phyloP scores from a whole-genome alignment of 2,888 invertebrate species.

The Drosophila mayaguana region DNA sequence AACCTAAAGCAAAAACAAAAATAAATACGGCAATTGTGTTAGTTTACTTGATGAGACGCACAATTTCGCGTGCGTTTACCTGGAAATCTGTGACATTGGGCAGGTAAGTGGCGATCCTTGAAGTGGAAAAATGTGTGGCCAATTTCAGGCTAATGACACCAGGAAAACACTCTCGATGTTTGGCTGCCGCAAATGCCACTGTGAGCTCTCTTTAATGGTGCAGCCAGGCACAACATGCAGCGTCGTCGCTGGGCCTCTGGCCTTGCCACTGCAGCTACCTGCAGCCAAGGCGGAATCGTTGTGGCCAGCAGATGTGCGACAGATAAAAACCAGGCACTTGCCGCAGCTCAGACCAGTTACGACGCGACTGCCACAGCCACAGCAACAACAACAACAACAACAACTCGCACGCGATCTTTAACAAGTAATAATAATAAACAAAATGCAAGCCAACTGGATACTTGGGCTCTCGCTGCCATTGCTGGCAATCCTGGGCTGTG shows the following conservation, averaged over 20 bases:
- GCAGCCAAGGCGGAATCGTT: slow-evolving; percentile 55
- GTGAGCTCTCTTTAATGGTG: slow-evolving; percentile 51
- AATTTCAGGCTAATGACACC: slow-evolving; percentile 79
- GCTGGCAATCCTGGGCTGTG: slow-evolving; percentile 14
- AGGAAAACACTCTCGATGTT: slow-evolving; percentile 67
- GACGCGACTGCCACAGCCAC: slow-evolving; percentile 39
- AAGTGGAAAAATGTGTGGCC: slow-evolving; percentile 66
- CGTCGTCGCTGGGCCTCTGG: slow-evolving; percentile 5
- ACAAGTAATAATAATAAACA: slow-evolving; percentile 10
- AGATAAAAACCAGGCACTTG: slow-evolving; percentile 70
- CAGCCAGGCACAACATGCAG: slow-evolving; percentile 69
- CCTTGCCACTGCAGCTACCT: slow-evolving; percentile 43
- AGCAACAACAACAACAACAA: slow-evolving; percentile 26
- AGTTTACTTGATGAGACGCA: slow-evolving; percentile 42
- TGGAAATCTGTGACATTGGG: slow-evolving; percentile 55
- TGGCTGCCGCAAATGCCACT: slow-evolving; percentile 12
- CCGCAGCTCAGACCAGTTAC: slow-evolving; percentile 66
- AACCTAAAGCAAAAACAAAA: slow-evolving; percentile 4
- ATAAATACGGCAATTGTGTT: slow-evolving; percentile 29
- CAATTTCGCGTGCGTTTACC: slow-evolving; percentile 71
- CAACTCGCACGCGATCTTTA: slow-evolving; percentile 61
- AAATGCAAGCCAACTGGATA: slow-evolving; percentile 48
- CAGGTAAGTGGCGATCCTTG: slow-evolving; percentile 48
- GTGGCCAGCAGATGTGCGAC: slow-evolving; percentile 50
- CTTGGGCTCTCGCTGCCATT: slow-evolving; percentile 26